Conservation (phyloP, 2,888 invertebrate genomes). For the Amorpha juglandis region DNA sequence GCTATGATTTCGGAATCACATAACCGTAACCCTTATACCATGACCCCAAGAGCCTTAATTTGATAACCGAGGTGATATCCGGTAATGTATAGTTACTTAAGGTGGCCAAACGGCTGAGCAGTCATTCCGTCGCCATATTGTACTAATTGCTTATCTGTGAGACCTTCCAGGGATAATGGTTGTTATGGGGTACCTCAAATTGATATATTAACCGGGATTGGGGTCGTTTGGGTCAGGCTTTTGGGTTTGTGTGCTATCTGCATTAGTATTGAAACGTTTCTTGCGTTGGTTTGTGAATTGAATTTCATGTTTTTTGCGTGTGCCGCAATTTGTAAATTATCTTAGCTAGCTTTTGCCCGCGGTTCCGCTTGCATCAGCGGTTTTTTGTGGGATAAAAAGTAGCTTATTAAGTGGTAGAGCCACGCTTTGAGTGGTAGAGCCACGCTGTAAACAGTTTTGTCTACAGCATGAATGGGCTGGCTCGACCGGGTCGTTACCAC, state of each 20-base stretch:
- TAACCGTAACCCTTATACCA: background rate
- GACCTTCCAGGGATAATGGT: background rate
- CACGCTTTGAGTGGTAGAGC: no score
- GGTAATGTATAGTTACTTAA: constrained; percentile 11
- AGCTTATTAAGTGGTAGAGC: no score
- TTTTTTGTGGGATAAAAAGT: no score
- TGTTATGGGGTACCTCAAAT: constrained; percentile 12
- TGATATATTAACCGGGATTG: constrained; percentile 17
- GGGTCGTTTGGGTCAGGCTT: background rate
- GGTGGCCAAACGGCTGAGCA: background rate
- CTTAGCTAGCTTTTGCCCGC: no score
- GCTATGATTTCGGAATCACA: background rate
- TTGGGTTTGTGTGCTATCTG: background rate
- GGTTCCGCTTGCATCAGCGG: no score
- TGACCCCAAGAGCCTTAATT: background rate
- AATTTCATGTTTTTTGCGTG: background rate
- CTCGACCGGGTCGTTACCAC: no score
- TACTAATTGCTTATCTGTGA: constrained; percentile 11
- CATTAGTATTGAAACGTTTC: no score
- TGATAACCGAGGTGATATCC: background rate
- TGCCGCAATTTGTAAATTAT: background rate
- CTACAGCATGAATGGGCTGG: no score
- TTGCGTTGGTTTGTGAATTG: background rate
- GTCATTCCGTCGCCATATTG: background rate
- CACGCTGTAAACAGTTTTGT: no score